Conservation (phyloP, 2,888 invertebrate genomes). For the Dynastes maya region DNA sequence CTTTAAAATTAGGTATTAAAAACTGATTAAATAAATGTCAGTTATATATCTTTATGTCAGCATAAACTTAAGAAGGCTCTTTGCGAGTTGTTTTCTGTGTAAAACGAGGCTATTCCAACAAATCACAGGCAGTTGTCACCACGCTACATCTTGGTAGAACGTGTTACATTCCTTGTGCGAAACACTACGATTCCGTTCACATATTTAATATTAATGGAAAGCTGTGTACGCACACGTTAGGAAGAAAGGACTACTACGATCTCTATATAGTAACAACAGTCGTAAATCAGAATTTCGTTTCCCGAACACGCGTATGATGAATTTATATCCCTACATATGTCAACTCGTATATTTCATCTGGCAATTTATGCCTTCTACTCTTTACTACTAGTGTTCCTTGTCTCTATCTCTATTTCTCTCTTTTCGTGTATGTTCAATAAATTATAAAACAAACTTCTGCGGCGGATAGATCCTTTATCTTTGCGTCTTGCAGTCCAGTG, state of each 20-base stretch:
- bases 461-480: slow-evolving; percentile 28
- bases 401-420: background rate
- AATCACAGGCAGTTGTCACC: too few relatives aligned
- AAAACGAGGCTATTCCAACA: too few relatives aligned
- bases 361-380: slow-evolving; percentile 52
- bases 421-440: background rate
- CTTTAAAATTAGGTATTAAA: too few relatives aligned
- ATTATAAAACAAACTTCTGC: slow-evolving; percentile 40
- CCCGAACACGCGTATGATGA: slow-evolving; percentile 54
- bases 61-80: too few relatives aligned
- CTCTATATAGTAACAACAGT: slow-evolving; percentile 47
- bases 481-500: slow-evolving; percentile 1
- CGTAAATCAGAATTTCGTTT: slow-evolving; percentile 58
- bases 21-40: too few relatives aligned
- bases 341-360: slow-evolving; percentile 55
- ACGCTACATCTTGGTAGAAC: too few relatives aligned
- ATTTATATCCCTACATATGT: slow-evolving; percentile 57
- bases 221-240: background rate
- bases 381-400: slow-evolving; percentile 14
- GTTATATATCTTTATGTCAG: too few relatives aligned
- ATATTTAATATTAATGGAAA: slow-evolving; percentile 41
- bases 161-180: too few relatives aligned
- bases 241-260: background rate
- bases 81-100: too few relatives aligned
- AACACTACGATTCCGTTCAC: background rate